phyloP scores from a whole-genome alignment of 2,797 vertebrate species.

The Eurystomus glaucurus region DNA sequence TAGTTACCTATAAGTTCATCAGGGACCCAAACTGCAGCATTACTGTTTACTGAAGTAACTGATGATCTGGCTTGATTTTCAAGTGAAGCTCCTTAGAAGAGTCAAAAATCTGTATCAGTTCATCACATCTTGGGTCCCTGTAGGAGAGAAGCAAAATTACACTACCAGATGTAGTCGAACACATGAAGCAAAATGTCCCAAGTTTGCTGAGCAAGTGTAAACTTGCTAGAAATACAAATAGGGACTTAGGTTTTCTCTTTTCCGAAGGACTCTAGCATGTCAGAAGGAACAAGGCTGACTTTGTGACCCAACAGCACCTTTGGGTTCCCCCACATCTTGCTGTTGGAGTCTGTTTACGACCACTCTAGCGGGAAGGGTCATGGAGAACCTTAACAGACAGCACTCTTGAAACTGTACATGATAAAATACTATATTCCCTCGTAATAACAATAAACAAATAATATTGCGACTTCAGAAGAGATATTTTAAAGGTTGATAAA shows the following conservation, averaged over 20 bases:
- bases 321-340: background rate
- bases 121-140: background rate
- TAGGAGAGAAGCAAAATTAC: background rate
- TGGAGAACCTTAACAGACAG: background rate
- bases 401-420: background rate
- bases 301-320: background rate
- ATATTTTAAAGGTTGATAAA: background rate
- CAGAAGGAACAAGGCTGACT: background rate
- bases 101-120: conserved; percentile 10
- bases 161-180: background rate
- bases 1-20: conserved; percentile 22
- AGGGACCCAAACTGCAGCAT: conserved; percentile 37
- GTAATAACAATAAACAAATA: background rate
- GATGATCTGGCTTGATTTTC: conserved; percentile 10
- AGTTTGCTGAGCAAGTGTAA: background rate
- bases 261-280: background rate
- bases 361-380: background rate
- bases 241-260: fast-evolving
- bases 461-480: background rate
- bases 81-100: background rate
- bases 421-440: background rate
- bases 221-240: background rate
- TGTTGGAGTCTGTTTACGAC: background rate
- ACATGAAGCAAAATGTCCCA: background rate
- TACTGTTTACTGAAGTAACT: conserved; percentile 14